These are phyloP conservation scores for Anoplophora glabripennis DNA, from an alignment of 1,140 invertebrate genomes.

Conservation along the genomic window DNA sequence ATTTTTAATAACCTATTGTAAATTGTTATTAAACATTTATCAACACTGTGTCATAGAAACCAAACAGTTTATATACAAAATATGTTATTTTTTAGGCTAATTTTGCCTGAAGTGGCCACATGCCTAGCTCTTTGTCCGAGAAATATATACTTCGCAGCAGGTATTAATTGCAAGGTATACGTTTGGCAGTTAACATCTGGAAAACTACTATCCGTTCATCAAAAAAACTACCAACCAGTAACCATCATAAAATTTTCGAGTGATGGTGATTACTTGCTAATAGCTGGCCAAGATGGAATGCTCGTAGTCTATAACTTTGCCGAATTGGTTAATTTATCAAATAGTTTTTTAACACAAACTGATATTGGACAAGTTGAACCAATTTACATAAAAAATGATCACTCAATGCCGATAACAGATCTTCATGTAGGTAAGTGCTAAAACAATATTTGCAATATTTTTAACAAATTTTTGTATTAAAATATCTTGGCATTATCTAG, in stretches of 20 bases:
- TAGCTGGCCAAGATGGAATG: constrained; percentile 80
- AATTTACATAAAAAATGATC: constrained; percentile 67
- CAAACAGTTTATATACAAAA: constrained; percentile 1
- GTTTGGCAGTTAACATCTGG: constrained; percentile 82
- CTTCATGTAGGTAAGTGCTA: constrained; percentile 63
- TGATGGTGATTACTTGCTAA: constrained; percentile 71
- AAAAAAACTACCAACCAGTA: constrained; percentile 77
- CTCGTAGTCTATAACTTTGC: constrained; percentile 70
- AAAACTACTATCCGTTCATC: constrained; percentile 66
- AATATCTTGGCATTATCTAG: no score
- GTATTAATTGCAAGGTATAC: constrained; percentile 77
- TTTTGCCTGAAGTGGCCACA: constrained; percentile 74
- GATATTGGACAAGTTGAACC: constrained; percentile 59
- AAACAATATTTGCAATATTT: no score
- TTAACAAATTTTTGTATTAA: no score
- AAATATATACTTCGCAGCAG: constrained; percentile 69
- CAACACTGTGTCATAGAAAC: neutral
- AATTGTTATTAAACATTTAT: neutral
- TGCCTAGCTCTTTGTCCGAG: constrained; percentile 66
- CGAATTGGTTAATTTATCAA: constrained; percentile 45
- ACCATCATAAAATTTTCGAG: constrained; percentile 69
- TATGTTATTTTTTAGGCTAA: constrained; percentile 55
- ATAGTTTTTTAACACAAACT: constrained; percentile 50
- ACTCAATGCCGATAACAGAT: constrained; percentile 74
- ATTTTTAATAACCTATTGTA: neutral